Base-by-base conservation (phyloP, 2,113 vertebrate species). In the Fregata magnificens region DNA sequence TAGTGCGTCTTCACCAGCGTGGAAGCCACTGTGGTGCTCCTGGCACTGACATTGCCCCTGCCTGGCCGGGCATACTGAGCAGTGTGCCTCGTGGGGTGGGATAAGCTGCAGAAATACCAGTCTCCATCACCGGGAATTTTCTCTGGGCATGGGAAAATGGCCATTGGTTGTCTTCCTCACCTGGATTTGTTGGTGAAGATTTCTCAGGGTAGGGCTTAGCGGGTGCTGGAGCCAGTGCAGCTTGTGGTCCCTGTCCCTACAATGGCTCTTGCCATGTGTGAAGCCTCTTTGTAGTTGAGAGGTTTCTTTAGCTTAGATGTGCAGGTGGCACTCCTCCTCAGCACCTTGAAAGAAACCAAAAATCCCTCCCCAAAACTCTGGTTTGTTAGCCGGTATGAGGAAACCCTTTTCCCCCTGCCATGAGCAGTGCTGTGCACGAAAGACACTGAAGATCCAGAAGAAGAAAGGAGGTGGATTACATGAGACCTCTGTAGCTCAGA, bases 11-110 rank as follows among this genome's bases (percentile, higher is more conserved):
- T 52, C 36, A 65, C 29, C 17, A 24, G 29, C 0, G 0, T 2
- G 29, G 42, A 69, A 93, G 25, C 22, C 9, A 2, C 29, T 56
- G 31, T 40, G 31, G 36, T 79, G 34, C 26, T 92, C 5, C 24
- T 85, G 45, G 25, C 2, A 2, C 21, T 5, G 11, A 22, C 36
- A 62, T 36, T 67, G 26, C 12, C 61, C 10, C 47, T 20, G 34
- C n/a, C 34, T 1, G 2, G 26, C 36, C 3, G 10, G 36, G 24
- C 7, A 4, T 21, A 25, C 44, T 40, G 67, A 69, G 36, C 59
- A 67, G 15, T 0, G 0, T 49, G 24, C 26, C 59, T 63, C 0
- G 0, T 65, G 17, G 44, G 11, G 20, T 32, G 31, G 38, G 49
- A 52, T 38, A 81, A 83, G 31, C 11, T 16, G 26, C 20, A 65